Conservation (phyloP, 2,797 vertebrate genomes). For the Pseudochirops corinnae region DNA sequence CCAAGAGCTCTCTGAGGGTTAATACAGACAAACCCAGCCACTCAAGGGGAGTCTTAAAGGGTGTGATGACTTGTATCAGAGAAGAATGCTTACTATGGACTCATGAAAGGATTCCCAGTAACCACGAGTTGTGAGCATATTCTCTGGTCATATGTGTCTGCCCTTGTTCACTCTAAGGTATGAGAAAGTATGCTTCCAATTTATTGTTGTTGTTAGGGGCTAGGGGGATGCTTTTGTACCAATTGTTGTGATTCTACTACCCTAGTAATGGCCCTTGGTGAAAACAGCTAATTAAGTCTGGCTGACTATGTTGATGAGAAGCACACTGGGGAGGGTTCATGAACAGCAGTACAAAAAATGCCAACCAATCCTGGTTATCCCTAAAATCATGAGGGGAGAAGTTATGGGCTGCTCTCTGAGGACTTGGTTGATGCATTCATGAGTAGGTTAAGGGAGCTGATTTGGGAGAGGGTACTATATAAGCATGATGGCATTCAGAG, state of each 20-base stretch:
- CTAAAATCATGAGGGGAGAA: background rate
- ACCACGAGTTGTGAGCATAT: background rate
- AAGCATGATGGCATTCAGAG: background rate
- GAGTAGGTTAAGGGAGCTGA: background rate
- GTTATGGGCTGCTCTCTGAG: background rate
- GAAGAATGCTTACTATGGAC: background rate
- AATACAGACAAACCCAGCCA: background rate
- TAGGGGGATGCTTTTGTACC: background rate
- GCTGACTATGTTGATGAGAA: background rate
- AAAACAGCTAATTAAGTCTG: background rate
- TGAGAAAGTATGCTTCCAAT: background rate
- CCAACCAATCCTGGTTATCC: background rate
- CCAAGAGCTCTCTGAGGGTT: background rate
- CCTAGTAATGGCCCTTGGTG: background rate
- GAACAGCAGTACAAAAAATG: background rate
- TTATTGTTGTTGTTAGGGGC: background rate
- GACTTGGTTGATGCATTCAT: background rate
- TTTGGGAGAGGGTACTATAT: background rate
- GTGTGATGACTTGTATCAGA: background rate
- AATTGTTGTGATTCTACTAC: background rate
- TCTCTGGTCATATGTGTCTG: background rate
- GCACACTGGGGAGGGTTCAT: background rate
- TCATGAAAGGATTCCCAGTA: background rate
- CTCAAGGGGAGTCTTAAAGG: background rate
- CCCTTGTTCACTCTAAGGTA: background rate